Evolutionary conservation across 2,113 vertebrate species (phyloP).

Genomic region (Sminthopsis crassicaudata): DNA sequence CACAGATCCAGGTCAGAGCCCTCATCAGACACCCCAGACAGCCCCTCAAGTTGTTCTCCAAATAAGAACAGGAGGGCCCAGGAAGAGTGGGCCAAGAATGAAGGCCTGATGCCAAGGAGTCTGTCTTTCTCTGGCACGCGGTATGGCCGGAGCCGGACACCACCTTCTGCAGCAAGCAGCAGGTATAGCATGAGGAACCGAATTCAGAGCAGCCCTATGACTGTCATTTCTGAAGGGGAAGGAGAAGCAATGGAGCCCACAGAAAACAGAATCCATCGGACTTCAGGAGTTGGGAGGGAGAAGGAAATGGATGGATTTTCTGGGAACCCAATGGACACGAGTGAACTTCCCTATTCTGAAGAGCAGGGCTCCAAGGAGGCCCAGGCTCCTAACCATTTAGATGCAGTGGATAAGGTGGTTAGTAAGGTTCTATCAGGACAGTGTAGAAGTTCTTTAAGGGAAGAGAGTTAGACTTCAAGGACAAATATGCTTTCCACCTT

Average conservation of each 20-base stretch:
- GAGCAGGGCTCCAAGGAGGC: constrained; percentile 56
- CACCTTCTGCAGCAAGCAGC: constrained; percentile 97
- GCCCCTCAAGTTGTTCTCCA: constrained; percentile 83
- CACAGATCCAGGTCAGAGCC: constrained; percentile 88
- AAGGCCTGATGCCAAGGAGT: constrained; percentile 88
- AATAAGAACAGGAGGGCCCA: constrained; percentile 85
- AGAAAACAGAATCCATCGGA: constrained; percentile 77
- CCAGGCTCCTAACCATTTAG: constrained; percentile 52
- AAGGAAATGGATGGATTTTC: constrained; percentile 70
- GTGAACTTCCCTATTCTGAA: constrained; percentile 54
- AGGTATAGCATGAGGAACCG: constrained; percentile 94
- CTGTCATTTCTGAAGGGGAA: constrained; percentile 96
- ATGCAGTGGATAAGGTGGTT: constrained; percentile 48
- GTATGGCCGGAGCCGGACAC: constrained; percentile 92
- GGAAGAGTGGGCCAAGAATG: constrained; percentile 93
- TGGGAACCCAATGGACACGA: constrained; percentile 64
- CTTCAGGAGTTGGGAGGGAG: constrained; percentile 66
- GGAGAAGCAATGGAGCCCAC: constrained; percentile 88
- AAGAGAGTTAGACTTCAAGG: constrained; percentile 81
- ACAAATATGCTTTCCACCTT: constrained; percentile 43
- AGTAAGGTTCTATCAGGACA: constrained; percentile 21
- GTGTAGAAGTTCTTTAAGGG: constrained; percentile 63
- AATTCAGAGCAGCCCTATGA: constrained; percentile 98
- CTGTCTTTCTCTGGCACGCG: constrained; percentile 88
- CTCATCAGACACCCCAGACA: constrained; percentile 76